A percentile compares a stretch with the other conserved stretches of the same genome.
phyloP scores from a whole-genome alignment of 2,888 invertebrate genomes.

The Congeria kusceri region DNA sequence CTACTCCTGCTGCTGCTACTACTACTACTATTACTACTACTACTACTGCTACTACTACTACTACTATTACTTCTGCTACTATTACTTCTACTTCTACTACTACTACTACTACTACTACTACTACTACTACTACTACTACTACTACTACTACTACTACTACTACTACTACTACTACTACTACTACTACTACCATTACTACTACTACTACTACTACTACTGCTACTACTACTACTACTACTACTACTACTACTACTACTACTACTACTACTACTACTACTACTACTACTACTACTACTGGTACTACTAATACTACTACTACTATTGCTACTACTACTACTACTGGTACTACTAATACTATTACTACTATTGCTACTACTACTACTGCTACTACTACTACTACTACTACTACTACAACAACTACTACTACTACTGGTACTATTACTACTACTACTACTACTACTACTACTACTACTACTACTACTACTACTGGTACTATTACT shows the following conservation, averaged over 20 bases:
- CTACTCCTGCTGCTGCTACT: not conserved
- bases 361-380: not conserved
- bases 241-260: slow-evolving; percentile 3
- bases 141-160: no score
- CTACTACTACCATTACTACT: no score
- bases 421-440: not conserved
- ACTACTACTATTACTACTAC: no score
- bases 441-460: not conserved
- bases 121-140: no score
- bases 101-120: no score
- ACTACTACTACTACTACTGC: no score
- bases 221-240: not conserved
- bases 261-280: not conserved
- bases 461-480: not conserved
- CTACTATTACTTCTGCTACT: no score
- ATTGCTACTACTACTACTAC: not conserved
- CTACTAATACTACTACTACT: not conserved
- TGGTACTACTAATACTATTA: slow-evolving; percentile 3
- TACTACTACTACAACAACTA: not conserved
- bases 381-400: not conserved
- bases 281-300: not conserved
- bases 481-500: no score
- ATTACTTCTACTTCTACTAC: no score
- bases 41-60: no score
- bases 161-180: no score